Evolutionary conservation across 2,113 vertebrate species (phyloP), one percentile per base, ranked within the genome.

Genomic region (Macaca nemestrina): DNA sequence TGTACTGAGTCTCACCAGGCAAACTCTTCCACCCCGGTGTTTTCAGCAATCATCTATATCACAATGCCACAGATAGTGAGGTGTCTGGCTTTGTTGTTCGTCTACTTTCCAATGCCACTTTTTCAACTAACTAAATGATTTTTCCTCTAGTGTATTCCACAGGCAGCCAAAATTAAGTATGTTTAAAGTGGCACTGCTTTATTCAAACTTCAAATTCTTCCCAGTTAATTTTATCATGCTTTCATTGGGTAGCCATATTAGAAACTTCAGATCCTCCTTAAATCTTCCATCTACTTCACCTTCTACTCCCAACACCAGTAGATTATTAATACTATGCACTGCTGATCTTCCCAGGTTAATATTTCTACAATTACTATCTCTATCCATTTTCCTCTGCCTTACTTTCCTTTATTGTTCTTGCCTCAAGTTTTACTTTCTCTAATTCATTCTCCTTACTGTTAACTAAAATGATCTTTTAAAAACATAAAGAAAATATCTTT

Each of bases 391-490:
- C 3, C 8, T 89, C 17, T 50, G 14, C 7, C 20, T 76, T 38
- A 64, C 2, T 75, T 84, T 81, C 11, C 3, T 95, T 20, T 30
- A 11, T 78, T 93, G 6, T 92, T 48, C 23, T 67, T 75, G 48
- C 0, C 5, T 45, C 5, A 20, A 75, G 5, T 40, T 4, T 76
- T 50, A 50, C 13, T 72, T 83, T 93, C 45, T 92, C 43, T 61
- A 94, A 76, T 68, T 84, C 30, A 83, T 79, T 82, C 11, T 81
- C 27, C 17, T 0, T 7, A 27, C 13, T 50, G n/a, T 75, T 72
- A 93, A 48, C 5, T 93, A 88, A 95, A 94, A 68, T 50, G 6
- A n/a, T 85, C 40, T 35, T 64, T 67, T 5, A 80, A 50, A 97
- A 95, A 55, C 17, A 45, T 55, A 73, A 82, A 35, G 30, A 81